Conservation (phyloP, 2,113 vertebrate genomes). For the Bothrops jararaca region DNA sequence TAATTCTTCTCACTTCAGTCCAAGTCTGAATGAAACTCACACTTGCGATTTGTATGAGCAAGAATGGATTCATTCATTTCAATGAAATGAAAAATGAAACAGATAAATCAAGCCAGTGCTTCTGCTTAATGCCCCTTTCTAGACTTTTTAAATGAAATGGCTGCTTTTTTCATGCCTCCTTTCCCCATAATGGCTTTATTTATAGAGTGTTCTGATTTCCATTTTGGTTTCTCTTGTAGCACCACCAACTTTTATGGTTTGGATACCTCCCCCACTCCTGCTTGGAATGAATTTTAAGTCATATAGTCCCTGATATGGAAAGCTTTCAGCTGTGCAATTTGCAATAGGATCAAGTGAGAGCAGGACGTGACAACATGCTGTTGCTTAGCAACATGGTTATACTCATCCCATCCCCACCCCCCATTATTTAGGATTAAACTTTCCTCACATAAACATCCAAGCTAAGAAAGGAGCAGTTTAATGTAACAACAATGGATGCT, state of each 20-base stretch:
- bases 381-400: not conserved
- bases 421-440: not conserved
- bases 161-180: not conserved
- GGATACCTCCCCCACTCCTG: not conserved
- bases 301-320: not conserved
- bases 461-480: not conserved
- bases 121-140: not conserved
- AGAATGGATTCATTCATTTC: not conserved
- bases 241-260: not conserved
- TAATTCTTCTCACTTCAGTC: not conserved
- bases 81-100: not conserved
- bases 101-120: not conserved
- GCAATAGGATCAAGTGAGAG: not conserved
- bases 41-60: not conserved
- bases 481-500: not conserved
- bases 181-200: not conserved
- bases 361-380: not conserved
- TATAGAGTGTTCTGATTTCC: not conserved
- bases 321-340: constrained; percentile 20
- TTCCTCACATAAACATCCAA: not conserved
- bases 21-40: no score
- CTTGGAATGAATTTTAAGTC: not conserved
- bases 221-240: not conserved
- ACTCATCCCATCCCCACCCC: not conserved
- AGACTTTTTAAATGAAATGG: not conserved